These are phyloP conservation scores for Elaphurus davidianus DNA, from an alignment of 2,113 vertebrate species.

Conservation along the genomic window DNA sequence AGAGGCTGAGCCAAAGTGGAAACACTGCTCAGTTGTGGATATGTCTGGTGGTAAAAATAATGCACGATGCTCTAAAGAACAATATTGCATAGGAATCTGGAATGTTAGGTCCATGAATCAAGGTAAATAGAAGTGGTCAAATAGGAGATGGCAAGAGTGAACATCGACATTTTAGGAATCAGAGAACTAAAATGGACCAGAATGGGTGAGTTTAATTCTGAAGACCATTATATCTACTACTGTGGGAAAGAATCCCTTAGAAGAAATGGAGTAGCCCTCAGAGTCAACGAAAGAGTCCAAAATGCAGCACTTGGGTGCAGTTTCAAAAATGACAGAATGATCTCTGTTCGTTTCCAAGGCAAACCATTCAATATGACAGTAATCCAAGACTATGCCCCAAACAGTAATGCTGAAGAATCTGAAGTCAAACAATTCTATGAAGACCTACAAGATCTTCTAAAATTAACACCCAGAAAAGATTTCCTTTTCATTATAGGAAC, in stretches of 20 bases:
- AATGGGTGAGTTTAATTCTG: neutral
- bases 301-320: neutral
- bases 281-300: neutral
- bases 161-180: neutral
- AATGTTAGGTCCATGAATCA: neutral
- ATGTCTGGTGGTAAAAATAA: neutral
- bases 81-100: neutral
- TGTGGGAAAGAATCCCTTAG: neutral
- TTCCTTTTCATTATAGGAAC: neutral
- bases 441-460: neutral
- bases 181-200: neutral
- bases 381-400: neutral
- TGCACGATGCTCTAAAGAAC: rapidly evolving
- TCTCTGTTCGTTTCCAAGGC: neutral
- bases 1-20: neutral
- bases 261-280: neutral
- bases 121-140: neutral
- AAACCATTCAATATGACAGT: neutral
- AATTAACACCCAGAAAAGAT: neutral
- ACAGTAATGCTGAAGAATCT: neutral
- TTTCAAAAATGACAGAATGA: neutral
- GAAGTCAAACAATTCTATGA: neutral
- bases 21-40: neutral
- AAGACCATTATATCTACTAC: neutral
- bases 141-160: neutral